These are phyloP conservation scores for Tinea semifulvella DNA, from an alignment of 2,888 invertebrate genomes.

Conservation along the genomic window DNA sequence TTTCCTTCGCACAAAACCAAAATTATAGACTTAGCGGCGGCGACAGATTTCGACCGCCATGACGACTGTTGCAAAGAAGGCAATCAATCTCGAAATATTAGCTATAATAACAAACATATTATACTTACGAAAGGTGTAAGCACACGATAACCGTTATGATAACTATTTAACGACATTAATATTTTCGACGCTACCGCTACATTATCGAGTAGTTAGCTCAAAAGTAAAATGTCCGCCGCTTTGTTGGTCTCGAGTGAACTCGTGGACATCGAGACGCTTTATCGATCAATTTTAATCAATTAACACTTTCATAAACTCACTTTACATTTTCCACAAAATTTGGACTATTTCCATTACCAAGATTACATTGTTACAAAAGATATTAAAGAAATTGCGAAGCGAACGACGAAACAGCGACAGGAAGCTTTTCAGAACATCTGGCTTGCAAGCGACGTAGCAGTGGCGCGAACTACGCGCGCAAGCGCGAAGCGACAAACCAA, in stretches of 20 bases:
- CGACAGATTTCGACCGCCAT: conserved; percentile 1
- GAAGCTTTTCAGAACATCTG: conserved; percentile 67
- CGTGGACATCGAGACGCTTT: conserved; percentile 63
- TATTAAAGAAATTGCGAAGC: conserved; percentile 18
- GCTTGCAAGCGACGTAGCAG: conserved; percentile 39
- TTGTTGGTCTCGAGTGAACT: conserved; percentile 66
- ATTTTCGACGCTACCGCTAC: conserved; percentile 65
- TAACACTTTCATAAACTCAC: conserved; percentile 26
- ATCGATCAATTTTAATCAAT: conserved; percentile 44
- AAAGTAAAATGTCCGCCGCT: conserved; percentile 69
- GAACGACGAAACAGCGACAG: conserved; percentile 53
- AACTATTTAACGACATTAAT: conserved; percentile 65
- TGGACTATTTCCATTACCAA: conserved; percentile 15
- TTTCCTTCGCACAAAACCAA: conserved; percentile 46
- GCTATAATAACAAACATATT: conserved; percentile 20
- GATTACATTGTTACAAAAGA: conserved; percentile 39
- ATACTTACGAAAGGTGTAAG: conserved; percentile 66
- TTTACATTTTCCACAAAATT: conserved; percentile 28
- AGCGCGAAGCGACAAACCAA: conserved; percentile 55
- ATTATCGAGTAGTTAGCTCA: conserved; percentile 61
- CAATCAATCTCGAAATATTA: background rate
- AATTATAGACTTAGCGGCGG: conserved; percentile 50
- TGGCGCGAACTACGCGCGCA: conserved; percentile 59
- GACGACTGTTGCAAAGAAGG: background rate
- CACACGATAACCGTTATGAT: conserved; percentile 59